Evolutionary conservation across 1,140 invertebrate species (phyloP).

Genomic region (Papilio polytes): DNA sequence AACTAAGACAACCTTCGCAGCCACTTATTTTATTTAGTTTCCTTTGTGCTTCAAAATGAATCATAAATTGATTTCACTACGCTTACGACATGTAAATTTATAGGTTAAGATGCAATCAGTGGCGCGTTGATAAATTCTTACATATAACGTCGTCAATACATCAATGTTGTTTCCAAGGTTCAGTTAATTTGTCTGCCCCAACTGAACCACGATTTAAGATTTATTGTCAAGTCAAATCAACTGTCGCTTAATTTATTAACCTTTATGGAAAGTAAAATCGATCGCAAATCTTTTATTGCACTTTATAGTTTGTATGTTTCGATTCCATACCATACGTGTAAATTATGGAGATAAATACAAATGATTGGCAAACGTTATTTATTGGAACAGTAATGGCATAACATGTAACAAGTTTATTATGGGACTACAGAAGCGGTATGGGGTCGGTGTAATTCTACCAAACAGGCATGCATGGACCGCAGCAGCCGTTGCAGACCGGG

Average conservation of each 20-base stretch:
- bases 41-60: conserved; percentile 9
- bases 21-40: conserved; percentile 12
- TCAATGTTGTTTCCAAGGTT: conserved; percentile 29
- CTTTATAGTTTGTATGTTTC: neutral
- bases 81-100: conserved; percentile 31
- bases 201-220: neutral
- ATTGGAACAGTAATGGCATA: neutral
- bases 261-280: neutral
- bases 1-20: conserved; percentile 24
- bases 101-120: conserved; percentile 36
- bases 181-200: neutral
- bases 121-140: conserved; percentile 33
- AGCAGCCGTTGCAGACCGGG: conserved; percentile 64
- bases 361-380: neutral
- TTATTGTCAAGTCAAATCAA: neutral
- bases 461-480: conserved; percentile 76
- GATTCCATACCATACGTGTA: neutral
- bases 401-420: neutral
- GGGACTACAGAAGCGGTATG: conserved; percentile 70
- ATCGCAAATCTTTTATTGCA: neutral
- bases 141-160: conserved; percentile 6
- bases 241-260: neutral
- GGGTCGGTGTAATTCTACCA: conserved; percentile 63
- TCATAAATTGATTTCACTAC: conserved; percentile 33
- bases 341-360: neutral